phyloP scores from a whole-genome alignment of 2,888 invertebrate genomes.

The Microdon myrmicae region DNA sequence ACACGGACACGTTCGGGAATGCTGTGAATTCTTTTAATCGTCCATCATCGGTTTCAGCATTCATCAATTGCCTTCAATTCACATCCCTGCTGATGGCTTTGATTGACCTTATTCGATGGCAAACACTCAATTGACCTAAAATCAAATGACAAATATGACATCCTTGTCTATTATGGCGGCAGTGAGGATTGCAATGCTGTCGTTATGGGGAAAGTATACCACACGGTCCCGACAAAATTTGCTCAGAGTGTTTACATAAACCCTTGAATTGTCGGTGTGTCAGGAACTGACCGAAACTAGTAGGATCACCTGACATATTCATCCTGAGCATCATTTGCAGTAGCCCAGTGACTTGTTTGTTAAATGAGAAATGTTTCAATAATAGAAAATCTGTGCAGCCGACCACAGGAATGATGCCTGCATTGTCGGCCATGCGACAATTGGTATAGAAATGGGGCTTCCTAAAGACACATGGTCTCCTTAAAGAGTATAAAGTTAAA shows the following conservation, averaged over 20 bases:
- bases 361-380: conserved; percentile 50
- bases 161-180: conserved; percentile 24
- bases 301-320: conserved; percentile 53
- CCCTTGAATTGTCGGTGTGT: conserved; percentile 11
- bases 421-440: too few species aligned
- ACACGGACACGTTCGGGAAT: not conserved
- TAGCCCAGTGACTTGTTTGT: conserved; percentile 18
- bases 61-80: conserved; percentile 16
- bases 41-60: conserved; percentile 6
- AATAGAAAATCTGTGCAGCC: conserved; percentile 45
- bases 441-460: too few species aligned
- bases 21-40: not conserved
- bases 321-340: conserved; percentile 49
- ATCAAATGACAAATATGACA: conserved; percentile 49
- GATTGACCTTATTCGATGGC: conserved; percentile 34
- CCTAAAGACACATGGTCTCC: too few species aligned
- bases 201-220: conserved; percentile 5
- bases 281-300: conserved; percentile 9
- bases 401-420: too few species aligned
- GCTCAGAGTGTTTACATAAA: conserved; percentile 37
- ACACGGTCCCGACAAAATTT: conserved; percentile 22
- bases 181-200: conserved; percentile 6
- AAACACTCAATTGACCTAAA: conserved; percentile 44
- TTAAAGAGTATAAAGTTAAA: too few species aligned
- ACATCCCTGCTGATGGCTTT: conserved; percentile 15